Percentiles rank a stretch among this genome's conserved stretches.
Conservation (phyloP, 1,140 invertebrate species). For the Danaus melanippus region DNA sequence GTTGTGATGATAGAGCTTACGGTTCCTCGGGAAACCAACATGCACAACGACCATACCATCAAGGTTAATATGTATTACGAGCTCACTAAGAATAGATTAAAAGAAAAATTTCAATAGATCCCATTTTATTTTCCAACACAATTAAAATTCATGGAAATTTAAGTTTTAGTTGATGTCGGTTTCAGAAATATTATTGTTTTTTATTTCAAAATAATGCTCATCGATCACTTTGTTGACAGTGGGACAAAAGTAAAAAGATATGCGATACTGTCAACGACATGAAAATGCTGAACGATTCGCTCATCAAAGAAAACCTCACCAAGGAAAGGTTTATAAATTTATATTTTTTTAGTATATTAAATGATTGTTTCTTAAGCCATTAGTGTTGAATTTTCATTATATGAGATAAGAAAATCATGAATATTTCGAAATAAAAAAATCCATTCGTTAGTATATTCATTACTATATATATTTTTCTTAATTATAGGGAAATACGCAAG, state of each 20-base stretch:
- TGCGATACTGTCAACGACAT: constrained; percentile 33
- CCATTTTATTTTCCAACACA: no score
- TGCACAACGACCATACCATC: no score
- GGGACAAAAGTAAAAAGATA: constrained; percentile 22
- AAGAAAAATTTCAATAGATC: no score
- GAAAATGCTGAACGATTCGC: constrained; percentile 32
- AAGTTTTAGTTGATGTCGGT: no score
- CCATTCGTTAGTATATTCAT: background rate
- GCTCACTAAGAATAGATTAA: no score
- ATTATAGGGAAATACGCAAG: constrained; percentile 46
- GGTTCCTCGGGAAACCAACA: no score
- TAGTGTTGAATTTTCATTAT: background rate
- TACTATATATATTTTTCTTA: background rate
- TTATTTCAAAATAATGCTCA: constrained; percentile 5
- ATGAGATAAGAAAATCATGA: no score
- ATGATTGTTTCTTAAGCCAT: constrained; percentile 4
- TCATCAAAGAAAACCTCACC: constrained; percentile 39
- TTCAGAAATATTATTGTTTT: constrained; percentile 11
- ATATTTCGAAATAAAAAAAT: no score
- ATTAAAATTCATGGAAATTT: no score
- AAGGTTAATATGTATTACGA: no score
- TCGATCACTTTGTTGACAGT: constrained; percentile 23
- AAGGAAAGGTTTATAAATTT: constrained; percentile 39
- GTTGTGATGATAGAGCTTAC: no score
- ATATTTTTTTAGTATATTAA: no score